Base-by-base conservation (phyloP, 2,113 vertebrate species). In the Gracilinanus agilis region DNA sequence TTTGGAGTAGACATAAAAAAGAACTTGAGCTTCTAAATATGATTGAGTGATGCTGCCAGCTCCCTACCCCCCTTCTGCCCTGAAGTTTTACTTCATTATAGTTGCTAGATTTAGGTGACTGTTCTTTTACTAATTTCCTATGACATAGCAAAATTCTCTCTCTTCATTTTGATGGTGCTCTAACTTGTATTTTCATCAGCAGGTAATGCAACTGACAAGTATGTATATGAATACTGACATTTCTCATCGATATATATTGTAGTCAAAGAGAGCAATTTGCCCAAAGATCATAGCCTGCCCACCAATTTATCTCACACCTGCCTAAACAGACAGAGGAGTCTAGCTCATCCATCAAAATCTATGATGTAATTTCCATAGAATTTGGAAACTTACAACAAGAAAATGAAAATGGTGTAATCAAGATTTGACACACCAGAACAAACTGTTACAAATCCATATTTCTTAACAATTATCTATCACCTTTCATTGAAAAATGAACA, bases 201-300 rank as follows among this genome's bases (percentile, higher is more conserved):
- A 97, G 58, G 97, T 98, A 98, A 98, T 98, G 96, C 98, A 98
- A 98, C 96, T 98, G 98, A 97, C 98, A 98, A 97, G 98, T 98
- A 93, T 97, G 97, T 98, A 98, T 98, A 99, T 98, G 97, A 98
- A 98, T 98, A 97, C 98, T 99, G 98, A 99, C 99, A 99, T 95
- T 97, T 97, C 96, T 98, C 96, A 98, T 98, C 98, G 97, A 98
- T 99, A 98, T 97, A 96, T 98, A 98, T 98, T 98, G 98, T 98
- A 99, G 98, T 98, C 96, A 97, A 98, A 96, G 98, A 98, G 98
- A 98, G 98, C 98, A 98, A 99, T 99, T 99, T 99, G 97, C 97
- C 97, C 98, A 97, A 96, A 98, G 98, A 98, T 99, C 98, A 98
- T 98, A 98, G 97, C 97, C 97, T 98, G 97, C 98, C 98, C 96